These are phyloP conservation scores for Halictus rubicundus DNA, from an alignment of 1,140 invertebrate species.

Conservation along the genomic window DNA sequence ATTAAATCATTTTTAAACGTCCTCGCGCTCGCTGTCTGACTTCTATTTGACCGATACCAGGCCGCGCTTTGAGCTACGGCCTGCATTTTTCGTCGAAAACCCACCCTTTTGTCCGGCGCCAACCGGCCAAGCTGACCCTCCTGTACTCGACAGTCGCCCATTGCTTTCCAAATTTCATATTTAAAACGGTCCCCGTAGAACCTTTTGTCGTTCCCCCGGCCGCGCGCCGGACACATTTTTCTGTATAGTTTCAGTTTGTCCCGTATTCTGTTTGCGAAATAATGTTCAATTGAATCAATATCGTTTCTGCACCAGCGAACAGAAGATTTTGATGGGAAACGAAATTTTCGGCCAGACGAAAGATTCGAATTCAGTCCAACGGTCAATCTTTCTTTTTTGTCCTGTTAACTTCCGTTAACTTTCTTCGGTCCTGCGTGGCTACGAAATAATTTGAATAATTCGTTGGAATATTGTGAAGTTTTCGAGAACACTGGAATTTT, in stretches of 20 bases:
- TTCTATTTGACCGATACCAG: slow-evolving; percentile 67
- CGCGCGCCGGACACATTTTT: too few species aligned
- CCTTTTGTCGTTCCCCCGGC: background rate
- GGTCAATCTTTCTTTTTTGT: too few species aligned
- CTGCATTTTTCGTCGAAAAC: slow-evolving; percentile 23
- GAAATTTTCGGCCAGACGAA: too few species aligned
- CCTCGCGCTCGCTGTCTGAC: slow-evolving; percentile 64
- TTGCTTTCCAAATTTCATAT: background rate
- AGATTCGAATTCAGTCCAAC: too few species aligned
- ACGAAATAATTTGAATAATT: too few species aligned
- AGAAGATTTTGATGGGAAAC: too few species aligned
- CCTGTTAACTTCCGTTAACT: too few species aligned
- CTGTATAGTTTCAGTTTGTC: background rate
- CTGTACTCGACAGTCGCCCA: background rate
- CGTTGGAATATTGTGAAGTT: too few species aligned
- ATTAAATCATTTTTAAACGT: slow-evolving; percentile 74
- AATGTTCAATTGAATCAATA: background rate
- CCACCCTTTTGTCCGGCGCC: background rate
- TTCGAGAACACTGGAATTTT: too few species aligned
- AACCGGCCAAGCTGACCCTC: background rate
- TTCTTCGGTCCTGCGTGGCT: too few species aligned
- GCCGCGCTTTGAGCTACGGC: slow-evolving; percentile 49
- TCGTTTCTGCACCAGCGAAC: too few species aligned
- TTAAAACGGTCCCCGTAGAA: background rate
- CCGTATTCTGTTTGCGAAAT: background rate